Conservation (phyloP, 1,140 invertebrate species). For the Mesaphorura yosii region DNA sequence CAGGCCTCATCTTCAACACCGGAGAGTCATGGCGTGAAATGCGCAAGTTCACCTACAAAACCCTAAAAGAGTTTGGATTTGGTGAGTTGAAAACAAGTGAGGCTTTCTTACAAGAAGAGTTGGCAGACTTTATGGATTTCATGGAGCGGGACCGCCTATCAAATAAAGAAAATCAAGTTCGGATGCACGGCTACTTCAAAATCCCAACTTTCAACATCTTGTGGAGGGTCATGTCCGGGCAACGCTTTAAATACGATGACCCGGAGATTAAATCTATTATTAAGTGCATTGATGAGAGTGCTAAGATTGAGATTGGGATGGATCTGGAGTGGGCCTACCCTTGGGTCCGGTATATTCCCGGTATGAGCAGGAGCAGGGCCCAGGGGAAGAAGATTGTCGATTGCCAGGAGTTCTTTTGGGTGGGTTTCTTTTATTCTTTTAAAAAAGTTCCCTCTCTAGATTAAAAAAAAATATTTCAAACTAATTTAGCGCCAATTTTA, state of each 20-base stretch:
- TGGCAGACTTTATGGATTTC: neutral
- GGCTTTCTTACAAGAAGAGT: neutral
- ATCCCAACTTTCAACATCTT: constrained; percentile 59
- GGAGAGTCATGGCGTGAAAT: neutral
- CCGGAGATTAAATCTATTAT: constrained; percentile 10
- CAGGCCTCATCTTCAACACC: neutral
- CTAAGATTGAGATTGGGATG: neutral
- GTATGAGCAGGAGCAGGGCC: neutral
- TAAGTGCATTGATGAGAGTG: neutral
- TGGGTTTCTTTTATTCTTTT: too few relatives aligned
- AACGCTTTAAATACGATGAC: constrained; percentile 40
- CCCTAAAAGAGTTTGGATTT: constrained; percentile 1
- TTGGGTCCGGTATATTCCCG: neutral
- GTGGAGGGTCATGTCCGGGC: constrained; percentile 73
- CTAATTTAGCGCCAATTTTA: too few relatives aligned
- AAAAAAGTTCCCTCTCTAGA: too few relatives aligned
- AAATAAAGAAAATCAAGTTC: neutral
- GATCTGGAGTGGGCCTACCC: constrained; percentile 6
- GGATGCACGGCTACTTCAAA: constrained; percentile 20
- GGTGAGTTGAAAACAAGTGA: neutral
- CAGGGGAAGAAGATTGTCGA: neutral
- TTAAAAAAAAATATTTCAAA: neutral
- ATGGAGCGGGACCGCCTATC: neutral
- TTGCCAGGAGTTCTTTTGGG: constrained; percentile 5
- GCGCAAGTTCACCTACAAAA: neutral